Evolutionary conservation across 2,888 invertebrate species (phyloP), one percentile per base, ranked within the genome.

Genomic region (Trissonchulus latispiculum): DNA sequence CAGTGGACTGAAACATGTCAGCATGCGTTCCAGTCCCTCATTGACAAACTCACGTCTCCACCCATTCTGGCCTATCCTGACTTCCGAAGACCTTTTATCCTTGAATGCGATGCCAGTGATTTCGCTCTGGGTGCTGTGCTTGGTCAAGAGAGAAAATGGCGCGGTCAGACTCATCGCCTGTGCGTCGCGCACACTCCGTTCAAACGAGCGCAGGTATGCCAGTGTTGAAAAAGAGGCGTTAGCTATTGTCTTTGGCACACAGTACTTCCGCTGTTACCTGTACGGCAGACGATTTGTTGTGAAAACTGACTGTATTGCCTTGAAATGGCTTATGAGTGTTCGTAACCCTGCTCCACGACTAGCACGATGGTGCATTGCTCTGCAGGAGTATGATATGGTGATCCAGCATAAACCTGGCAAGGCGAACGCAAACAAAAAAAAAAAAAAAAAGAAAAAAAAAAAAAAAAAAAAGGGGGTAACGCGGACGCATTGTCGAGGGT

Each of bases 81-180:
- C 61, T 69, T 75, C 18, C 23, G 18, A 1, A 62, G 74, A n/a
- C 61, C 71, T 18, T 77, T 77, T 59, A 73, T 76, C 8, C 62
- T 79, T 1, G 73, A 75, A 72, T 75, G 76, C 8, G 79, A 80
- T 72, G 80, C 77, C 2, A 77, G 77, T 18, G 74, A 73, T 15
- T 70, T 71, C 28, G 79, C 78, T 0, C 37, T 78, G 2, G 80
- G 79, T 8, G 77, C 79, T 0, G 78, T 76, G 0, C 75, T 80
- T 1, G 32, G 77, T 67, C 80, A 64, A n/a, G 66, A 59, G 29
- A 75, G 75, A 75, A 18, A 67, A 37, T 1, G 71, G 76, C n/a
- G 73, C 74, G 8, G n/a, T n/a, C n/a, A 1, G 8, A 28, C 78
- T 77, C 1, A 74, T 80, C 0, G 77, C 77, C 18, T 79, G 77